These are phyloP conservation scores for Pipistrellus nathusii DNA, from an alignment of 2,797 vertebrate species.

Conservation along the genomic window DNA sequence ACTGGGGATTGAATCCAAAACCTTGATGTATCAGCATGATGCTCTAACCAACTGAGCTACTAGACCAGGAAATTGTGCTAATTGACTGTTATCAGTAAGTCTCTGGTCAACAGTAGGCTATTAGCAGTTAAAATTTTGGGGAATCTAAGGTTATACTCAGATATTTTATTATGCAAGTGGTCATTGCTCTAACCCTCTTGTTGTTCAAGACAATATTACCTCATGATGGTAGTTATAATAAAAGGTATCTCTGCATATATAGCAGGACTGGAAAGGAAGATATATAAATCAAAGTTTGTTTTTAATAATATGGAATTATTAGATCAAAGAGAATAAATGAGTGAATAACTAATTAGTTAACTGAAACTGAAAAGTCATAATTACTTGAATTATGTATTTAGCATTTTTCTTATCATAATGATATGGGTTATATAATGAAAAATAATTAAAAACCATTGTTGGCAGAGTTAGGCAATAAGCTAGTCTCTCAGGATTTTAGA, in stretches of 20 bases:
- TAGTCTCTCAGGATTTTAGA: neutral
- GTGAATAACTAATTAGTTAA: too few species aligned
- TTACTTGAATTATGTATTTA: slow-evolving; percentile 1
- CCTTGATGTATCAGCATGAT: neutral
- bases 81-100: neutral
- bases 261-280: neutral
- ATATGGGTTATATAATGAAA: neutral
- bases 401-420: neutral
- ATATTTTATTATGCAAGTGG: neutral
- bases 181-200: neutral
- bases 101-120: neutral
- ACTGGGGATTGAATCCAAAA: neutral
- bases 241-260: neutral
- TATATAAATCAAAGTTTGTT: neutral
- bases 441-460: neutral
- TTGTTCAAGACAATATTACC: neutral
- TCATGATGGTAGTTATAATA: neutral
- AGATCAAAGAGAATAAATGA: too few species aligned
- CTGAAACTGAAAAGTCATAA: too few species aligned
- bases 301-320: neutral
- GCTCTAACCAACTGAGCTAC: neutral
- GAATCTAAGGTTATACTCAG: neutral
- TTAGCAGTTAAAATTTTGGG: neutral
- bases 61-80: neutral
- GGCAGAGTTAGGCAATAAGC: slow-evolving; percentile 15